Base-by-base conservation (phyloP, 2,888 invertebrate species). In the Rotaria magnacalcarata region DNA sequence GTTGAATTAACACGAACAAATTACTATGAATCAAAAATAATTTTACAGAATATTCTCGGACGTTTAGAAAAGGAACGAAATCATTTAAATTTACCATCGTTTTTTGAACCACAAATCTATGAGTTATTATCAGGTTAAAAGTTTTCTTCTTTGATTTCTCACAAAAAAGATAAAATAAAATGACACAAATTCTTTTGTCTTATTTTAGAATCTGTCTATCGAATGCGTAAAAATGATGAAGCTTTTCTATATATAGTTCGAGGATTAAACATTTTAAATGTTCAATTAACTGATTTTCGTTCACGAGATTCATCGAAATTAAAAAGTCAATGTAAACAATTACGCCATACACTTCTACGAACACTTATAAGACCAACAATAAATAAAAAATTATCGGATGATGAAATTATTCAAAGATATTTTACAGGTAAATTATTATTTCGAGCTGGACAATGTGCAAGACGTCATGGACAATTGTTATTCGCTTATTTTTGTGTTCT, bases 301-400 rank as follows among this genome's bases (percentile, higher is more conserved):
- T 80, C 80, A 47, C 80, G 80, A 19, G 80, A 80, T 47, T 80
- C 80, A n/a, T 21, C 24, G n/a, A 80, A 80, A 80, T 47, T 80
- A 43, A 80, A 80, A 80, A 10, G n/a, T n/a, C 80, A 80, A 47
- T 80, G 80, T 80, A 80, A 80, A n/a, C 80, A 80, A 43, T 80
- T 80, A 47, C 80, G 80, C 24, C 80, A 80, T 47, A 43, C 43
- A 47, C n/a, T 80, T 24, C 47, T 80, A n/a, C 80, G 80, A n/a
- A 80, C 80, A 80, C 43, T 80, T 14, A 80, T 80, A 14, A 24
- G 24, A 6, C 43, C 47, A n/a, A 80, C 21, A 24, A 80, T 47
- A 7, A 47, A 80, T n/a, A 80, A 80, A 43, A 80, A 80, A 47
- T 24, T 80, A 24, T 47, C 80, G 2, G 80, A 80, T n/a, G 47